Percentiles rank a stretch among this genome's conserved stretches.
These are phyloP conservation scores for Augiades crinisus DNA, from an alignment of 2,888 invertebrate genomes.

Conservation along the genomic window DNA sequence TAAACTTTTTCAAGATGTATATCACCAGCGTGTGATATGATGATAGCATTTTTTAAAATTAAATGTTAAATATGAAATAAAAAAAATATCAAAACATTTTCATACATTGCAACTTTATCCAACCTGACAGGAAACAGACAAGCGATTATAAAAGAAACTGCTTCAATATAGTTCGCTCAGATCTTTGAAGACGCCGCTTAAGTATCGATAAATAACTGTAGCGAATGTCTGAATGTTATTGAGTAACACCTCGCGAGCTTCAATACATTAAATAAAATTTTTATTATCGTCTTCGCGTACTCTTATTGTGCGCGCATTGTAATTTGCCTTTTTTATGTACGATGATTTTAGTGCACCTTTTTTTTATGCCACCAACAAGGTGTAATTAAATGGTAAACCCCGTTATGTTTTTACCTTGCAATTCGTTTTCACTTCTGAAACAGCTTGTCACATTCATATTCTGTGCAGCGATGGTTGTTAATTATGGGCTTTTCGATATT, in stretches of 20 bases:
- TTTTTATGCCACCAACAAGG: constrained; percentile 1
- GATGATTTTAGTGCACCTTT: not conserved
- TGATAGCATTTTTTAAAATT: too few species aligned
- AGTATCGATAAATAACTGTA: constrained; percentile 10
- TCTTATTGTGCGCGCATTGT: not conserved
- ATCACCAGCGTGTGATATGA: too few species aligned
- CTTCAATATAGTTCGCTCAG: constrained; percentile 3
- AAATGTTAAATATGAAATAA: too few species aligned
- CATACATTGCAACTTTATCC: not conserved
- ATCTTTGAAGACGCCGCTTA: constrained; percentile 10
- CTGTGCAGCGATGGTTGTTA: not conserved
- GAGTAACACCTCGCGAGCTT: not conserved
- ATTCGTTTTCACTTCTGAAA: not conserved
- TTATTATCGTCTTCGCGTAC: constrained; percentile 2
- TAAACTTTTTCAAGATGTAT: too few species aligned
- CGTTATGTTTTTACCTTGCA: constrained; percentile 4
- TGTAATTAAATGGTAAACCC: constrained; percentile 6
- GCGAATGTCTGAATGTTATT: constrained; percentile 3
- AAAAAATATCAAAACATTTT: not conserved
- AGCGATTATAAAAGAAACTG: not conserved
- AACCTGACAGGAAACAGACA: constrained; percentile 1
- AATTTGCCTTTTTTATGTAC: constrained; percentile 1
- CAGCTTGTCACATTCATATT: not conserved
- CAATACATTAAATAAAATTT: constrained; percentile 8
- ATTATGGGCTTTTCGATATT: constrained; percentile 3